phyloP scores from a whole-genome alignment of 2,888 invertebrate genomes.

The Nudaria mundana region DNA sequence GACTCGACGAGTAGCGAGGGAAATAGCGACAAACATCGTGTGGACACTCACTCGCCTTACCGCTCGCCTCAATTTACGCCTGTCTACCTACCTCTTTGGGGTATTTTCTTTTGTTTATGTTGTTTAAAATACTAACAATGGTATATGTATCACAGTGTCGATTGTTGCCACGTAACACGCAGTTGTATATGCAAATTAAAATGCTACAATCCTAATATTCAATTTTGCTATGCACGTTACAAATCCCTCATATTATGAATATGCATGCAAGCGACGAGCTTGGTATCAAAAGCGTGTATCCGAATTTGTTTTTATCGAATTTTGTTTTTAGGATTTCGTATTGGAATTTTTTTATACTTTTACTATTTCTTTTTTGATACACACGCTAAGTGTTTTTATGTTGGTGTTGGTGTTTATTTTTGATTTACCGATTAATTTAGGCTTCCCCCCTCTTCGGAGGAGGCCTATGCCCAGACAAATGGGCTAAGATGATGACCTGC shows the following conservation, averaged over 20 bases:
- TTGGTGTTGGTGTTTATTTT: not conserved
- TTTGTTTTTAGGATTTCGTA: conserved; percentile 20
- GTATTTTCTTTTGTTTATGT: too few species aligned
- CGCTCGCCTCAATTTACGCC: too few species aligned
- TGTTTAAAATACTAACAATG: too few species aligned
- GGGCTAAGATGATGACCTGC: too few species aligned
- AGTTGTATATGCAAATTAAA: conserved; percentile 26
- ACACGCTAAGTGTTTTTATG: not conserved
- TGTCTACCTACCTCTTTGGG: too few species aligned
- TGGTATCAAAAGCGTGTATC: conserved; percentile 28
- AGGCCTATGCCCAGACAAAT: too few species aligned
- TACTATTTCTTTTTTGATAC: not conserved
- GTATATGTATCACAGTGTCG: not conserved
- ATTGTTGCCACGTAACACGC: conserved; percentile 13
- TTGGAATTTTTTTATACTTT: not conserved
- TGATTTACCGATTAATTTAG: too few species aligned
- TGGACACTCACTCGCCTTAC: too few species aligned
- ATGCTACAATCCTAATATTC: conserved; percentile 29
- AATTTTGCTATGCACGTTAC: conserved; percentile 36
- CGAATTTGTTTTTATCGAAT: conserved; percentile 19
- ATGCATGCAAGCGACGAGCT: conserved; percentile 41
- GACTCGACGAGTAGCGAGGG: too few species aligned
- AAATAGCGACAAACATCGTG: too few species aligned
- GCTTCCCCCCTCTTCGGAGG: too few species aligned
- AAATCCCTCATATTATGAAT: conserved; percentile 48